A percentile compares a stretch with the other conserved stretches of the same genome.
phyloP scores from a whole-genome alignment of 2,888 invertebrate species.

The Nephrotoma flavescens region DNA sequence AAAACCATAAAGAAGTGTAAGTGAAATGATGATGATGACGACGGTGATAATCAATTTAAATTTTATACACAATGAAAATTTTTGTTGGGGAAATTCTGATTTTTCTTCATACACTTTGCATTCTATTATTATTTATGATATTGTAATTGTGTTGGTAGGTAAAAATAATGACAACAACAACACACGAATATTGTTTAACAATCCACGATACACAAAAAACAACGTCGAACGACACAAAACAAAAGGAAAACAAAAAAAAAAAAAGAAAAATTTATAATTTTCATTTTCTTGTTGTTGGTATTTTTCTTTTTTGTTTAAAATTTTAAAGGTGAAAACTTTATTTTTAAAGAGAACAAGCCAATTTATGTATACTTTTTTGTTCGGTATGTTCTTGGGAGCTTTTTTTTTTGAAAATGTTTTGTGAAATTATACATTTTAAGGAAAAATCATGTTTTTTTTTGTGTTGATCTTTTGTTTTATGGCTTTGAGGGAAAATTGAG shows the following conservation, averaged over 20 bases:
- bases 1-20: not conserved
- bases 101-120: not conserved
- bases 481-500: not conserved
- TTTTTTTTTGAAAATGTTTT: not conserved
- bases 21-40: not conserved
- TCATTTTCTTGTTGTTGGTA: not conserved
- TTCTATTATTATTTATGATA: not conserved
- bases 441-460: not conserved
- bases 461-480: not conserved
- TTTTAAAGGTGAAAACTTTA: not conserved
- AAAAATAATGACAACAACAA: not conserved
- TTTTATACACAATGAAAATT: not conserved
- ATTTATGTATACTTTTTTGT: not conserved
- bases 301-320: not conserved
- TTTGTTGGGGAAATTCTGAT: not conserved
- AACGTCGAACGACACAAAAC: not conserved
- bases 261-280: not conserved
- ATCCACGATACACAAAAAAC: not conserved
- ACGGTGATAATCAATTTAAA: not conserved
- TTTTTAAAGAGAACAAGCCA: not conserved
- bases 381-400: not conserved
- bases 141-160: not conserved
- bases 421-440: not conserved
- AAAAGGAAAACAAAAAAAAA: not conserved
- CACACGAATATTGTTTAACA: not conserved